Conservation (phyloP, 1,140 invertebrate species). For the Drosophila pruinosa region DNA sequence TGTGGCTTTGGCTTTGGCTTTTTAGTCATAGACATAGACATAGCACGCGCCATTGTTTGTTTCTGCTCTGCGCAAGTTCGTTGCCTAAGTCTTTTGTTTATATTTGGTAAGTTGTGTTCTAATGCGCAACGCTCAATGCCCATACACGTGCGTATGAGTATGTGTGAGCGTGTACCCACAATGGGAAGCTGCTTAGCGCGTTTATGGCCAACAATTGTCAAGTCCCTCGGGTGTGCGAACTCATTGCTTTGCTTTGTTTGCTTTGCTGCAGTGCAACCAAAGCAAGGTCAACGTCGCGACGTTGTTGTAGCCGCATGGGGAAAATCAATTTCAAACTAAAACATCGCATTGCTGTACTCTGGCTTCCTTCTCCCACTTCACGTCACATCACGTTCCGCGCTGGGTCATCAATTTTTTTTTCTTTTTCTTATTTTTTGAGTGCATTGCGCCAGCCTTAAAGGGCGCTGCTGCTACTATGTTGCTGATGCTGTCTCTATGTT, state of each 20-base stretch:
- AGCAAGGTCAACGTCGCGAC: slow-evolving; percentile 60
- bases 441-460: slow-evolving; percentile 70
- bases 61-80: slow-evolving; percentile 61
- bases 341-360: slow-evolving; percentile 53
- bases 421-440: slow-evolving; percentile 46
- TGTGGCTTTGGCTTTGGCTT: slow-evolving; percentile 42
- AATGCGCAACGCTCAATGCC: slow-evolving; percentile 53
- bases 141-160: slow-evolving; percentile 6
- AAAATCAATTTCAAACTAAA: slow-evolving; percentile 77
- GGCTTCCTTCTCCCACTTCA: slow-evolving; percentile 25
- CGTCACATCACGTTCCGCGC: slow-evolving; percentile 68
- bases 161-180: slow-evolving; percentile 38
- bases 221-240: slow-evolving; percentile 58
- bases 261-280: slow-evolving; percentile 36
- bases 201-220: slow-evolving; percentile 79
- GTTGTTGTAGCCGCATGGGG: slow-evolving; percentile 48
- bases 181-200: slow-evolving; percentile 76
- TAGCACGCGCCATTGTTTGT: slow-evolving; percentile 78
- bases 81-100: slow-evolving; percentile 81
- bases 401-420: slow-evolving; percentile 68
- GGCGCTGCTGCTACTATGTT: slow-evolving; percentile 26
- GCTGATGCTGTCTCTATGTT: slow-evolving; percentile 35
- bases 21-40: slow-evolving; percentile 14
- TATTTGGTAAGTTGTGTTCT: slow-evolving; percentile 74
- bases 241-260: slow-evolving; percentile 12